Conservation (phyloP, 2,888 invertebrate genomes). For the Tipula confusa region DNA sequence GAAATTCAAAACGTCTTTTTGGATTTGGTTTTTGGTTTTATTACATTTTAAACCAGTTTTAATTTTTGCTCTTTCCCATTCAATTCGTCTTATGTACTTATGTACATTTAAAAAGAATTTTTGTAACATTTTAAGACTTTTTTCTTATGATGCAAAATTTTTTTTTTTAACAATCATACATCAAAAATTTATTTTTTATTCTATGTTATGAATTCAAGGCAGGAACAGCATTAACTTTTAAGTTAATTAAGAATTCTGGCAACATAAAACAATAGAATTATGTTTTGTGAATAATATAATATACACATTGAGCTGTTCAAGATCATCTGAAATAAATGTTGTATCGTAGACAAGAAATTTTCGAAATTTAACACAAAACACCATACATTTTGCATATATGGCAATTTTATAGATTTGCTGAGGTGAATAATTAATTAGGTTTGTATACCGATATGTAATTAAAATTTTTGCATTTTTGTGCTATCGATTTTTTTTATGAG, state of each 20-base stretch:
- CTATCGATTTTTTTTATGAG: neutral
- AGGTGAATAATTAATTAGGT: neutral
- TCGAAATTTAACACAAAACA: neutral
- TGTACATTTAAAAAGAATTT: neutral
- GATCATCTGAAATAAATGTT: neutral
- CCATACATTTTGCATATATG: neutral
- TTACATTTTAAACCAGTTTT: neutral
- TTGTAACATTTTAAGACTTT: neutral
- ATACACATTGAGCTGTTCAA: neutral
- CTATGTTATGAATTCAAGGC: neutral
- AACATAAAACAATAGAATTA: slow-evolving; percentile 1
- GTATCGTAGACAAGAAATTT: neutral
- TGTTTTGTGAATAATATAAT: neutral
- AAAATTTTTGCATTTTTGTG: neutral
- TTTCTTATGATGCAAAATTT: neutral
- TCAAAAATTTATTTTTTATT: neutral
- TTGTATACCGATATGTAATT: neutral
- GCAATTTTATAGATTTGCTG: neutral
- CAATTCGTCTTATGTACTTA: neutral
- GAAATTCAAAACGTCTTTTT: neutral
- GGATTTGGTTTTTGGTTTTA: neutral
- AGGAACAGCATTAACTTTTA: neutral
- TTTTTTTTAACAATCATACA: neutral
- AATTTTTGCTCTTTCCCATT: neutral
- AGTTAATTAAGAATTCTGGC: neutral